Base-by-base conservation (phyloP, 92 coral and sea anemone genomes). In the Virgularia gustaviana region DNA sequence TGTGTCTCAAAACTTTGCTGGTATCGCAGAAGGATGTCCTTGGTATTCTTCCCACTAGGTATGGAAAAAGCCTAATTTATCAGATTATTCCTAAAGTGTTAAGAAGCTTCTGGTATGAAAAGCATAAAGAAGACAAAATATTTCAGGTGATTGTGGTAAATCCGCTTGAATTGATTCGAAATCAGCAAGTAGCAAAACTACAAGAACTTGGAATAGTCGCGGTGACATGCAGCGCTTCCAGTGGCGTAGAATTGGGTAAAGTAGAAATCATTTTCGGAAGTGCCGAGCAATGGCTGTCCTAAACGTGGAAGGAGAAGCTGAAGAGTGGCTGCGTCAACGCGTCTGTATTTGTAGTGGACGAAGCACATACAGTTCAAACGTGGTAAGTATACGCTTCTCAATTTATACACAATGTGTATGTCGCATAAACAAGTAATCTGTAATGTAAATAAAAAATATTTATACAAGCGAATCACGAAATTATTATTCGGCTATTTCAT, bases 281-380 rank as follows among this genome's bases (percentile, higher is more conserved):
- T 64, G 85, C 85, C 25, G 85, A 80, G 34, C 60, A 37, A 44
- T 80, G 85, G 81, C 71, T 79, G 12, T 80, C 81, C 6, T 65
- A 80, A 3, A 63, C 18, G 23, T 74, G 85, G 85, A 62, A 35
- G 18, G 4, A 7, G 56, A 23, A 37, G 36, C 13, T 79, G 30
- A 72, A 13, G 1, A 25, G 8, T 11, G 79, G 83, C 30, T 16
- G 25, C 12, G 18, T 79, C 3, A 79, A 70, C 25, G 73, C 53
- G 10, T 72, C 65, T 6, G 55, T 57, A 61, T 25, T 73, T 16
- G n/a, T 79, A 33, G 80, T 79, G 10, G 72, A 79, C 72, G 79
- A 71, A 45, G 83, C 27, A 15, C 78, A 67, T 19, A 67, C 82
- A 12, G 79, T 78, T 22, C 70, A 78, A 71, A 71, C 83, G 2